A percentile compares a stretch with the other conserved stretches of the same genome.
phyloP scores from a whole-genome alignment of 2,888 invertebrate genomes.

The Automeris io region DNA sequence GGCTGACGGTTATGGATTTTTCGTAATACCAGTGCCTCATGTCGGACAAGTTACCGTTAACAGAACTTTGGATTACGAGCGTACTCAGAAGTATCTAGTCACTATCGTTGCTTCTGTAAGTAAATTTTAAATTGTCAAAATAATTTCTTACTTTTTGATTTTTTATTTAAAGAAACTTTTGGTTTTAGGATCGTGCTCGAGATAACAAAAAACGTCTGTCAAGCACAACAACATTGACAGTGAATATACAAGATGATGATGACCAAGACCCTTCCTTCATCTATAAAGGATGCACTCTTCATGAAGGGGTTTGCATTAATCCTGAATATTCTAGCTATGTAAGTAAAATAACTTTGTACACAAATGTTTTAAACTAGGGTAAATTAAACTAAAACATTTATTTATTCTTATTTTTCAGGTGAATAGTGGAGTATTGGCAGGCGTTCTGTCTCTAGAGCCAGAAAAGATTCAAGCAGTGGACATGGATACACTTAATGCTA shows the following conservation, averaged over 20 bases:
- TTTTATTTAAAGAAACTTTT: not conserved
- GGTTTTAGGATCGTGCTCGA: conserved; percentile 87
- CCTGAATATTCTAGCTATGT: conserved; percentile 91
- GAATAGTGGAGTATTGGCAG: conserved; percentile 88
- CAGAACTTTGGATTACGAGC: conserved; percentile 91
- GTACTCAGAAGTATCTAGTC: conserved; percentile 90
- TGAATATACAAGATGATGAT: conserved; percentile 91
- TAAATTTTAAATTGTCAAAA: conserved; percentile 20
- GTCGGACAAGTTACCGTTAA: conserved; percentile 93
- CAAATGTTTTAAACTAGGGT: too few relatives aligned
- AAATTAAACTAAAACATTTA: not conserved
- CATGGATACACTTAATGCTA: conserved; percentile 90
- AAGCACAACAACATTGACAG: conserved; percentile 89
- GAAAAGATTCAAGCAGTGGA: conserved; percentile 94
- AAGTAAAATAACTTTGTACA: too few relatives aligned
- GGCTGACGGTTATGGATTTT: conserved; percentile 87
- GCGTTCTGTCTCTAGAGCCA: conserved; percentile 88
- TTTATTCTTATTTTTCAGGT: conserved; percentile 71
- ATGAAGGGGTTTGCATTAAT: conserved; percentile 90
- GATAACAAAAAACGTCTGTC: conserved; percentile 86
- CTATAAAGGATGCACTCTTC: conserved; percentile 88
- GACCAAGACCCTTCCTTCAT: conserved; percentile 95
- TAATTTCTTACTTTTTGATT: too few relatives aligned
- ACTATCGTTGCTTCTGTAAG: conserved; percentile 93
- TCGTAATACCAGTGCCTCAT: conserved; percentile 91